Evolutionary conservation across 2,113 vertebrate species (phyloP), one percentile per base, ranked within the genome.

Genomic region (Columba janthina): DNA sequence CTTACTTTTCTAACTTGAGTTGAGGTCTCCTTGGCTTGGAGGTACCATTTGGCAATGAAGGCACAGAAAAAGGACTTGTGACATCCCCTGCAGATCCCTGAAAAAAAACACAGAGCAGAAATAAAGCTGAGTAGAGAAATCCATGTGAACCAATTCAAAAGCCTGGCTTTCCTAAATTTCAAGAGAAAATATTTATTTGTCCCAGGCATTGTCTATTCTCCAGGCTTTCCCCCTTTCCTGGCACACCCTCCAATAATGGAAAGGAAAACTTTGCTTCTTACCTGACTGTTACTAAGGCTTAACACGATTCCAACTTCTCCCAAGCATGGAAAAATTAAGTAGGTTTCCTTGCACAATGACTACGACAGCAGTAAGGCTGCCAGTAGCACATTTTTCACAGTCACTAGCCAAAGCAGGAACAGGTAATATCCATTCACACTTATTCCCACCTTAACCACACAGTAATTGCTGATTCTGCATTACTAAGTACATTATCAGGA

Each of bases 1-100:
- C 97, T 97, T 97, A 99, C 99, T 97, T 98, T 92, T 98, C 98
- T 61, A 96, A 90, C 85, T 96, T 98, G 67, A 97, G 95, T 71
- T 97, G 95, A 75, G 98, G 98, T 97, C 98, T 98, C 76, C 88
- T 97, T 91, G 97, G 97, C 78, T 96, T 96, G 74, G 97, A 93
- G 80, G 97, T 96, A 90, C 96, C 98, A 85, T 98, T 94, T 96
- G 98, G 97, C 98, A 98, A 97, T 95, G 97, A 97, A 95, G 98
- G 97, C 86, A 98, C 97, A 74, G 98, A 96, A 88, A 98, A 97
- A 53, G 89, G 69, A 28, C 95, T 97, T 83, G 93, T 58, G 79
- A 83, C 94, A 91, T 97, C 97, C 90, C 98, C 97, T 83, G 93
- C 81, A 92, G 98, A 93, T 93, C 97, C 98, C 98, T 99, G 97